Conservation (phyloP, 2,113 vertebrate species). For the Bos javanicus region DNA sequence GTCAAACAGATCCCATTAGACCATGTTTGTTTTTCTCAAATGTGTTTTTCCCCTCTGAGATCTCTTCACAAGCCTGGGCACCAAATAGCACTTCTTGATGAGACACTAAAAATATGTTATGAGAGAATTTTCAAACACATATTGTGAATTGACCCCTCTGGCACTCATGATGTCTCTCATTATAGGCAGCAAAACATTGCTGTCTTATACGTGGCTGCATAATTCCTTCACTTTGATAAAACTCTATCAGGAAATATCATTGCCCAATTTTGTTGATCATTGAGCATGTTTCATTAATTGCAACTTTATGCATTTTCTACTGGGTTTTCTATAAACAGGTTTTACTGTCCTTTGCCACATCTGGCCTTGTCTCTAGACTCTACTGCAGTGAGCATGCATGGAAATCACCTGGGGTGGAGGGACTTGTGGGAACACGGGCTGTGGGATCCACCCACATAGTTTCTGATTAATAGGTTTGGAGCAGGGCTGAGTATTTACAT, state of each 20-base stretch:
- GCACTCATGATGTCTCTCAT: not conserved
- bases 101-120: not conserved
- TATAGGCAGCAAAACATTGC: not conserved
- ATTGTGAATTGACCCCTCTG: not conserved
- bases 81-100: not conserved
- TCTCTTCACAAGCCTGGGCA: not conserved
- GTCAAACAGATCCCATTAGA: not conserved
- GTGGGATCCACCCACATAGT: fast-evolving
- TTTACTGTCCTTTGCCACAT: not conserved
- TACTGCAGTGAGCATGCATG: not conserved
- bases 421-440: not conserved
- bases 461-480: not conserved
- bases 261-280: not conserved
- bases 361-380: not conserved
- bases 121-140: not conserved
- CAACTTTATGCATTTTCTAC: not conserved
- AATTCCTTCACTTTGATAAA: not conserved
- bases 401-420: not conserved
- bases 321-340: not conserved
- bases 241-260: not conserved
- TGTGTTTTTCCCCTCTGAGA: not conserved
- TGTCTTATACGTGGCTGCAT: not conserved
- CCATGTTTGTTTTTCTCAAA: not conserved
- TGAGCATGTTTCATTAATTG: not conserved
- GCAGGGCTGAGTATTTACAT: not conserved